Evolutionary conservation across 2,797 vertebrate species (phyloP), one percentile per base, ranked within the genome.

Genomic region (Cuniculus paca): DNA sequence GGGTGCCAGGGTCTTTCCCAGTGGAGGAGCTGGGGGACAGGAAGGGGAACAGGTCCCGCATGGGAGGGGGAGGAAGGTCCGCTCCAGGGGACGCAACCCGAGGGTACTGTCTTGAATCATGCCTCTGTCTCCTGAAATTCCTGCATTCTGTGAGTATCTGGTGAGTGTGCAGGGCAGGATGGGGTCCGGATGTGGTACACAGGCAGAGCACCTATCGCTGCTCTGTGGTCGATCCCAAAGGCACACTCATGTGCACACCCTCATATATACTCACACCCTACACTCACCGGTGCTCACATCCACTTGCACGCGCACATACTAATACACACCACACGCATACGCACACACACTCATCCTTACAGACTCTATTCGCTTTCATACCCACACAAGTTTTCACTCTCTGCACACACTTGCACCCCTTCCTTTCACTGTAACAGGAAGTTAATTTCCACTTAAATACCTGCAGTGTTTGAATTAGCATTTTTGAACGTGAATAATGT

Each of bases 391-490:
- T 31, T 20, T 20, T 78, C 48, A n/a, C n/a, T 17, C 17, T 39
- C 17, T 10, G 48, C 8, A 31, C 74, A 58, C 13, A 28, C 42
- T 48, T 24, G 72, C 1, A 56, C 2, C 6, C 6, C 72, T 85
- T 96, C 63, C 58, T 87, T 74, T 79, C 13, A 36, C 52, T 77
- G 26, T 22, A 79, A 56, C 61, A 82, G 48, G 28, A 74, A 54
- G 34, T 60, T 70, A 68, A 39, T 95, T 91, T 94, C 78, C 42
- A n/a, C n/a, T 90, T 90, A 39, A 1, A 74, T 42, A 84, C 36
- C 28, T 19, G 52, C 79, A 19, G 45, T 70, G 6, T 86, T 50
- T 78, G 26, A 65, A 75, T 68, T 68, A 81, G 78, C 36, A 87
- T 81, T 79, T 65, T 39, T 70, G n/a, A 61, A 26, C 34, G 14